phyloP scores from a whole-genome alignment of 2,797 vertebrate species.

The Leptodactylus fallax region DNA sequence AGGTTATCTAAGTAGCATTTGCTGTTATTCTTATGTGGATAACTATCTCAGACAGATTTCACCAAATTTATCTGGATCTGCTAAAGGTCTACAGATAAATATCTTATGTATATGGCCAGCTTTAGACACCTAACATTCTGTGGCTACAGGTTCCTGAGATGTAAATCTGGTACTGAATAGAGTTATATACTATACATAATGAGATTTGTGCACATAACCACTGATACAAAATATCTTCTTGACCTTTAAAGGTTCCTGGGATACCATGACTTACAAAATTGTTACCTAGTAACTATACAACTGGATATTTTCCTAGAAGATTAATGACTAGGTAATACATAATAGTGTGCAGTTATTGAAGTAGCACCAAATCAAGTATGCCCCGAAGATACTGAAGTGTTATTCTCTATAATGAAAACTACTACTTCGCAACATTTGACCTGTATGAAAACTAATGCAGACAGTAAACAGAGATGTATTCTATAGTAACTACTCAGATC shows the following conservation, averaged over 20 bases:
- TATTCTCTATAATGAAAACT: not conserved
- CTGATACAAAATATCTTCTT: not conserved
- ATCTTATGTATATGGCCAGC: too few relatives aligned
- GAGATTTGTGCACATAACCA: not conserved
- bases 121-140: not conserved
- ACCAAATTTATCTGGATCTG: too few relatives aligned
- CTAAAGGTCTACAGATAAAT: too few relatives aligned
- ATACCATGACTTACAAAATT: not conserved
- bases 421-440: not conserved
- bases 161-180: too few relatives aligned
- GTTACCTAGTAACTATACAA: not conserved
- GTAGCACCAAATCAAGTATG: not conserved
- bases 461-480: not conserved
- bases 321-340: not conserved
- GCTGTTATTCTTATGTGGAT: too few relatives aligned
- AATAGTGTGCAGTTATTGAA: not conserved
- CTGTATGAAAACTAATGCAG: not conserved
- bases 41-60: too few relatives aligned
- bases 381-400: not conserved
- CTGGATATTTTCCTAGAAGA: not conserved
- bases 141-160: not conserved
- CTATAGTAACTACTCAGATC: not conserved
- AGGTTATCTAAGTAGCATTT: too few relatives aligned
- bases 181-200: too few relatives aligned
- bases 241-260: not conserved